Conservation (phyloP, 2,888 invertebrate species). For the Acrobasis repandana region DNA sequence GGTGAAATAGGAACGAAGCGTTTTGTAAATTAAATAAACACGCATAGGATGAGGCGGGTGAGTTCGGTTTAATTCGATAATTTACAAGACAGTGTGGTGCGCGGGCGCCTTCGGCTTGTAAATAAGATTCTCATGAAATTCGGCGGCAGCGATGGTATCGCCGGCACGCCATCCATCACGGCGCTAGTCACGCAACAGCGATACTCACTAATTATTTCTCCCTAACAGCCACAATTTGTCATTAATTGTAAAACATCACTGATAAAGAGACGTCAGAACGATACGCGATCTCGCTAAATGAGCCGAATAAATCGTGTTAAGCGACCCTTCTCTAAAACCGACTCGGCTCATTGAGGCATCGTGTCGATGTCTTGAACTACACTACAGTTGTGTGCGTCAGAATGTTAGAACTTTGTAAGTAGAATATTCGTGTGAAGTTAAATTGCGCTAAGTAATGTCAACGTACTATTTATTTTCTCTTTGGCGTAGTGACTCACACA, state of each 20-base stretch:
- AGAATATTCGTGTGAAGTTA: background rate
- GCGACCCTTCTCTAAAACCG: conserved; percentile 22
- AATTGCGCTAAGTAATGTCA: background rate
- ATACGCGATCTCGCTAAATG: conserved; percentile 31
- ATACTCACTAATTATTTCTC: conserved; percentile 62
- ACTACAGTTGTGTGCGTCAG: background rate
- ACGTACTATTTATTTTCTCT: background rate
- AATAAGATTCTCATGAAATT: conserved; percentile 74
- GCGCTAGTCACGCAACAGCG: conserved; percentile 65
- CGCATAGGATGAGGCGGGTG: conserved; percentile 64
- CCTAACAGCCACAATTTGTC: conserved; percentile 62
- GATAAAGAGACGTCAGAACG: conserved; percentile 40
- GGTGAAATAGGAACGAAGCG: conserved; percentile 70
- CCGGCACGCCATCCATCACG: conserved; percentile 73
- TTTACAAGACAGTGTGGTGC: conserved; percentile 59
- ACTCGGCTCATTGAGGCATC: background rate
- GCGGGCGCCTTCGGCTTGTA: conserved; percentile 62
- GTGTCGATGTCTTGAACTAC: background rate
- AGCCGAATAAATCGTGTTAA: conserved; percentile 33
- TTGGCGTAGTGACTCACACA: conserved; percentile 20
- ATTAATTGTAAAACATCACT: conserved; percentile 53
- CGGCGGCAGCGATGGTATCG: conserved; percentile 73
- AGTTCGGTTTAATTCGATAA: conserved; percentile 72
- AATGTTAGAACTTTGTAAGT: background rate
- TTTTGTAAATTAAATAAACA: conserved; percentile 75